Evolutionary conservation across 2,888 invertebrate species (phyloP), one percentile per base, ranked within the genome.

Genomic region (Microplitis manilae): DNA sequence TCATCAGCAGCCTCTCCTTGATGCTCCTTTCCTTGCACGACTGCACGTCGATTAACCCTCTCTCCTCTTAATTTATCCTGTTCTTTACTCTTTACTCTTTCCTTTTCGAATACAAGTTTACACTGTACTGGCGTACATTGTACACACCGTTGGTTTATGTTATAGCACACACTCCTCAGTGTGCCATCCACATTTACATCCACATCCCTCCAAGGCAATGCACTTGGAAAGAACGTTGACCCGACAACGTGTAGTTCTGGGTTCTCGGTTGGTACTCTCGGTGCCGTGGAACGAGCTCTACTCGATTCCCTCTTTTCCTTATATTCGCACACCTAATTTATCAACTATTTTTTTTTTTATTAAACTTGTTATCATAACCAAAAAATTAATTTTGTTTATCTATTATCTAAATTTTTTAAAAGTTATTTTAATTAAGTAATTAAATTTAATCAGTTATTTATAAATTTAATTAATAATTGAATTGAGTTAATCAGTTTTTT

Each of bases 141-240:
- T 71, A 50, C 13, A 50, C 68, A 41, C 75, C 76, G 79, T 77
- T 73, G 61, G 75, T 41, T 60, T 75, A 70, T 77, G 73, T 60
- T 77, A 73, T 77, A 72, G 70, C 78, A 74, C 72, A 75, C 76
- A 76, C 30, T 74, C 79, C 79, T 76, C 77, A 77, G 77, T 65
- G 72, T 77, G 77, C 76, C 79, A 78, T 77, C 71, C 62, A 74
- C 70, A 82, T 80, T 80, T 78, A 79, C 79, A 79, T 80, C 81
- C 79, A 65, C 60, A 70, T 62, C 79, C 79, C 75, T 79, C 80
- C 83, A 84, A 87, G 89, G 88, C 89, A 88, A 88, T 89, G 89
- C 85, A 89, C 89, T 85, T 84, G 85, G 77, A 78, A 81, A 83
- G 88, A 85, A 81, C 88, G 81, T 88, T 88, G 89, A 89, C 88